Conservation (phyloP, 2,113 vertebrate genomes). For the Channa maculata region DNA sequence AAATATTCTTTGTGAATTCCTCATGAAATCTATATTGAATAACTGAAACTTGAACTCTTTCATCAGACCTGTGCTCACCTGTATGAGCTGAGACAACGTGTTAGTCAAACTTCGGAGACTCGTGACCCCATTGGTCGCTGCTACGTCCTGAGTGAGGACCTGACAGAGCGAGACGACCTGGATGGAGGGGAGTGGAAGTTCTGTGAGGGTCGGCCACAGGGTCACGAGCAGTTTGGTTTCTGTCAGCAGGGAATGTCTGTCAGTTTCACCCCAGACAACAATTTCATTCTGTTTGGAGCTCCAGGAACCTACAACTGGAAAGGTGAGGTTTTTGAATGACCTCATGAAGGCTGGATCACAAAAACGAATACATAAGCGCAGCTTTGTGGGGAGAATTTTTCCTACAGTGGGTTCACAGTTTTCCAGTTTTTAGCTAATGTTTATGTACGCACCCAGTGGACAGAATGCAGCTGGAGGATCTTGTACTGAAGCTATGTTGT, state of each 20-base stretch:
- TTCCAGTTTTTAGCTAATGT: too few species aligned
- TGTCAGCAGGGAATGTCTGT: slow-evolving; percentile 95
- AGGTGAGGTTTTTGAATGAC: slow-evolving; percentile 79
- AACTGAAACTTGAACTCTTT: background rate
- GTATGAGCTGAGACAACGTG: slow-evolving; percentile 91
- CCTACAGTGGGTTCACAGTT: too few species aligned
- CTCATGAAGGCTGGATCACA: too few species aligned
- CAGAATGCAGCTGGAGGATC: background rate
- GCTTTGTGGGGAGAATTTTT: too few species aligned
- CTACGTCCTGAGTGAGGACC: slow-evolving; percentile 93
- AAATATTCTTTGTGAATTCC: too few species aligned
- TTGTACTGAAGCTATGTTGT: background rate
- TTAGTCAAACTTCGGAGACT: slow-evolving; percentile 89
- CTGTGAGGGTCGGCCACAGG: slow-evolving; percentile 91
- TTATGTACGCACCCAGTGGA: background rate
- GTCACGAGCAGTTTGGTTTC: slow-evolving; percentile 95
- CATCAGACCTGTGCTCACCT: slow-evolving; percentile 92
- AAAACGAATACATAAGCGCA: too few species aligned
- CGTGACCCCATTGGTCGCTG: slow-evolving; percentile 93
- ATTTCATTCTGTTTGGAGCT: slow-evolving; percentile 93
- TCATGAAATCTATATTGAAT: too few species aligned
- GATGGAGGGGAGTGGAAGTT: slow-evolving; percentile 97
- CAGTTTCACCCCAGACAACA: slow-evolving; percentile 92
- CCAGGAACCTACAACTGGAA: slow-evolving; percentile 98
- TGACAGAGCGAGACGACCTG: slow-evolving; percentile 87